A percentile compares a stretch with the other conserved stretches of the same genome.
Evolutionary conservation across 2,113 vertebrate genomes (phyloP).

Genomic region (Geococcyx californianus): DNA sequence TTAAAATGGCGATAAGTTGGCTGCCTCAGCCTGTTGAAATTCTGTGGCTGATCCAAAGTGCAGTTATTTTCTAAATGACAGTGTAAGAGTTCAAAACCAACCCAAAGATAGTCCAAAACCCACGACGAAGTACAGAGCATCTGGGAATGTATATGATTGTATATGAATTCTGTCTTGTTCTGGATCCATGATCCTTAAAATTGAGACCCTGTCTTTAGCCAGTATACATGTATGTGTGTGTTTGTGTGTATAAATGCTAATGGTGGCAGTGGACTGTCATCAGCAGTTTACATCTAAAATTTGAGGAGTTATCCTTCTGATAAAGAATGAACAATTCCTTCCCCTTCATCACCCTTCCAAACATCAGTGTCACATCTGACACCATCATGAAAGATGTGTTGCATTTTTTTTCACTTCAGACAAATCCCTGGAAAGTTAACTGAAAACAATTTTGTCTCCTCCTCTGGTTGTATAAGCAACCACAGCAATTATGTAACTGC

Average conservation of each 20-base stretch:
- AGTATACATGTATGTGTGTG: rapidly evolving
- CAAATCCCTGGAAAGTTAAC: neutral
- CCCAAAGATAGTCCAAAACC: neutral
- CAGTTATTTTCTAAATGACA: slow-evolving; percentile 32
- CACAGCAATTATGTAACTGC: neutral
- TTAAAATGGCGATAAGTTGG: slow-evolving; percentile 14
- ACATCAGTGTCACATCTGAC: neutral
- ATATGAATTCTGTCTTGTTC: neutral
- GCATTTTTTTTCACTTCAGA: neutral
- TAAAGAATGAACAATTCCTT: neutral
- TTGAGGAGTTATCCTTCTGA: neutral
- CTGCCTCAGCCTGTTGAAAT: slow-evolving; percentile 45
- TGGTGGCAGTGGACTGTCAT: neutral
- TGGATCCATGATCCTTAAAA: neutral
- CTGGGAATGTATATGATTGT: neutral
- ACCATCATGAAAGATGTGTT: neutral
- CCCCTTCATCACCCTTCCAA: neutral
- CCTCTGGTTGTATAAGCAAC: neutral
- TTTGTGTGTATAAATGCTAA: neutral
- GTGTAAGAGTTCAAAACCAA: slow-evolving; percentile 29
- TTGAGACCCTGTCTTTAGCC: neutral
- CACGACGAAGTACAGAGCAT: neutral
- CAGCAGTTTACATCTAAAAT: neutral
- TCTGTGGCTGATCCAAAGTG: slow-evolving; percentile 27
- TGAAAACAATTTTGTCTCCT: neutral